Evolutionary conservation across 2,113 vertebrate species (phyloP).

Genomic region (Corvus moneduloides): DNA sequence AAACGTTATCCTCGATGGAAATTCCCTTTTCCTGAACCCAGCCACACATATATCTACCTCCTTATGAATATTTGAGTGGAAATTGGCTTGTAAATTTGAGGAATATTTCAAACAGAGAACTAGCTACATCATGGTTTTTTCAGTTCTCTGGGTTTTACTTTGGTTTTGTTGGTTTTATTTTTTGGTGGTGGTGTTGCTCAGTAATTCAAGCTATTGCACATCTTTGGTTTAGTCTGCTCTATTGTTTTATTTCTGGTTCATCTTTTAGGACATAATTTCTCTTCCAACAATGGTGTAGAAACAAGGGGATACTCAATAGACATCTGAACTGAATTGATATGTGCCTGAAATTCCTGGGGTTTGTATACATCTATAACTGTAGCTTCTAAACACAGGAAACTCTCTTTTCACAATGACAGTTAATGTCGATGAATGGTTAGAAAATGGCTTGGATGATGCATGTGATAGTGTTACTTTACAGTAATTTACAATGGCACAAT

Average conservation of each 20-base stretch:
- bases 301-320: not conserved
- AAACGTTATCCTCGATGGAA: not conserved
- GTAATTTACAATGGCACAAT: slow-evolving; percentile 38
- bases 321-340: not conserved
- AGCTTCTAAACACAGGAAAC: slow-evolving; percentile 21
- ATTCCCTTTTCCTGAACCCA: not conserved
- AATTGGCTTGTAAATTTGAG: not conserved
- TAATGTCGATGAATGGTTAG: slow-evolving; percentile 49
- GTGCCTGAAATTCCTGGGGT: not conserved
- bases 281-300: not conserved
- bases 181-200: not conserved
- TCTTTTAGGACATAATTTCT: slow-evolving; percentile 6
- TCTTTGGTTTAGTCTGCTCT: not conserved
- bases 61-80: not conserved
- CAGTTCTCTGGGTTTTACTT: not conserved
- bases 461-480: slow-evolving; percentile 18
- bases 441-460: slow-evolving; percentile 41
- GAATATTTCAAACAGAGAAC: not conserved
- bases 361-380: not conserved
- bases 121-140: not conserved
- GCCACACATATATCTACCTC: not conserved
- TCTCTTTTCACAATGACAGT: slow-evolving; percentile 27
- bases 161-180: not conserved
- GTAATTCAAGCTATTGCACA: not conserved
- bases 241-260: not conserved